phyloP scores from a whole-genome alignment of 2,888 invertebrate species.

The Emmelina monodactyla region DNA sequence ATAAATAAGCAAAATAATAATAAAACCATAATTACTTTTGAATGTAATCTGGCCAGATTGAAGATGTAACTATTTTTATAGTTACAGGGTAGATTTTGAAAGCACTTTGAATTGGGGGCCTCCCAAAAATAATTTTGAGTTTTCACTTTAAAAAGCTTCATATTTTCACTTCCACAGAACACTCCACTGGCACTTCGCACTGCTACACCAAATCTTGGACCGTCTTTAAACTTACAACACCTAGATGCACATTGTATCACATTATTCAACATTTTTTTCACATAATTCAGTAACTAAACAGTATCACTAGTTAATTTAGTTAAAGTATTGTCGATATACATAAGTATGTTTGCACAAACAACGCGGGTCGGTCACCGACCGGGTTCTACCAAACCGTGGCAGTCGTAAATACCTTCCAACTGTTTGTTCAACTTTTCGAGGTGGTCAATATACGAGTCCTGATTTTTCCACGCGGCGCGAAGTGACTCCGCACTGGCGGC shows the following conservation, averaged over 20 bases:
- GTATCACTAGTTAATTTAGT: constrained; percentile 63
- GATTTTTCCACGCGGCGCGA: constrained; percentile 75
- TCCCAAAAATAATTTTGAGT: too few relatives aligned
- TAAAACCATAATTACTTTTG: constrained; percentile 57
- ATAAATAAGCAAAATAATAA: constrained; percentile 34
- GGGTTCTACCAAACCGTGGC: constrained; percentile 57
- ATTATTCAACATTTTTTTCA: constrained; percentile 44
- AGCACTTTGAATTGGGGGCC: neutral
- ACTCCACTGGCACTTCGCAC: constrained; percentile 43
- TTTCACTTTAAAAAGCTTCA: constrained; percentile 20
- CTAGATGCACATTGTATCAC: constrained; percentile 59
- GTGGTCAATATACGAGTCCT: constrained; percentile 78
- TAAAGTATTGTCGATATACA: constrained; percentile 64
- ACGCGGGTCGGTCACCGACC: constrained; percentile 37
- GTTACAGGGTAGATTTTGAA: constrained; percentile 17
- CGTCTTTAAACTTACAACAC: constrained; percentile 40
- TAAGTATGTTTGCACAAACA: constrained; percentile 35
- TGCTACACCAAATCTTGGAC: constrained; percentile 39
- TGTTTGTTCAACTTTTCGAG: constrained; percentile 77
- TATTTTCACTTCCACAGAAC: constrained; percentile 34
- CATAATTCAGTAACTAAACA: constrained; percentile 37
- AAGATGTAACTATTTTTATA: constrained; percentile 23
- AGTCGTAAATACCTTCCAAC: constrained; percentile 79
- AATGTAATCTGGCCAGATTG: neutral
- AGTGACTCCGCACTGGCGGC: constrained; percentile 71